phyloP scores from a whole-genome alignment of 1,140 invertebrate species.

The Achatina immaculata region DNA sequence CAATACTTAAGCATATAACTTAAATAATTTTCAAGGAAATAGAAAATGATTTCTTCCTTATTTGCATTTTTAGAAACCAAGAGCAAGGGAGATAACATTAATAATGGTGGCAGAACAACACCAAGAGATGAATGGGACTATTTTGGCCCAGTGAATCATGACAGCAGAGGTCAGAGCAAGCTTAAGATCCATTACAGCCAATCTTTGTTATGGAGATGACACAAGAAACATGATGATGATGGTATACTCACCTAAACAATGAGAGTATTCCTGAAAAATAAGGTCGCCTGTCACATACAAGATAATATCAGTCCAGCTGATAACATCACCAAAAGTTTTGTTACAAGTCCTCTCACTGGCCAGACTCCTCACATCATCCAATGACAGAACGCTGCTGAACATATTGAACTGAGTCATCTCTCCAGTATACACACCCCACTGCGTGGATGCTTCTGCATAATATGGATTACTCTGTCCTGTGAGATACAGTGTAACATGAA shows the following conservation, averaged over 20 bases:
- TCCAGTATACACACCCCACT: conserved; percentile 27
- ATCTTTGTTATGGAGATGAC: too few relatives aligned
- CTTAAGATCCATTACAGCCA: too few relatives aligned
- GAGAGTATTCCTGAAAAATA: not conserved
- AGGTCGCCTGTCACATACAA: conserved; percentile 19
- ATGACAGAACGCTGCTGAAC: conserved; percentile 25
- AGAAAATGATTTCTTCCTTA: too few relatives aligned
- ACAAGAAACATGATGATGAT: too few relatives aligned
- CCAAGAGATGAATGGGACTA: too few relatives aligned
- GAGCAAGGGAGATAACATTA: too few relatives aligned
- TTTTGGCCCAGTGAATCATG: too few relatives aligned
- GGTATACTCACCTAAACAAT: conserved; percentile 19
- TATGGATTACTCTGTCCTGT: conserved; percentile 33
- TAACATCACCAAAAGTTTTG: conserved; percentile 38
- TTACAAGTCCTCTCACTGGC: conserved; percentile 34
- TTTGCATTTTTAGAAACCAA: too few relatives aligned
- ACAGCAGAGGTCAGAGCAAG: too few relatives aligned
- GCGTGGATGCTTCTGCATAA: not conserved
- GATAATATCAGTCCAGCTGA: conserved; percentile 40
- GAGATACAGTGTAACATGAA: conserved; percentile 3
- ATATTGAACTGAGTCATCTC: conserved; percentile 44
- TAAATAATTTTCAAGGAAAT: too few relatives aligned
- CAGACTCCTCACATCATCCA: conserved; percentile 15
- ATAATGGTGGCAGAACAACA: too few relatives aligned
- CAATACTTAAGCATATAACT: too few relatives aligned